Evolutionary conservation across 2,888 invertebrate species (phyloP), one percentile per base, ranked within the genome.

Genomic region (Ditylenchus weischeri): DNA sequence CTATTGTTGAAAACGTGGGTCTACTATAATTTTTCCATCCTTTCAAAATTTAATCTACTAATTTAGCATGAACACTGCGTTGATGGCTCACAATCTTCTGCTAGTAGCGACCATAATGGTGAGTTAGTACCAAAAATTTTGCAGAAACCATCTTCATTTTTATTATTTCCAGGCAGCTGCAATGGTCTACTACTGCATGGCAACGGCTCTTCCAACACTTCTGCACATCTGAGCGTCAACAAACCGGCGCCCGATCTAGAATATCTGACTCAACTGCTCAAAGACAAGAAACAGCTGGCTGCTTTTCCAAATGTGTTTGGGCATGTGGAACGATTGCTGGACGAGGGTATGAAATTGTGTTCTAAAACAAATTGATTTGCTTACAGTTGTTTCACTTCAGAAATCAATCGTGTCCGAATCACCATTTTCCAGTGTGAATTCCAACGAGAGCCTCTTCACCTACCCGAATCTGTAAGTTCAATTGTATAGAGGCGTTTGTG

Each of bases 291-390:
- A 88, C 95, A 96, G 88, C 89, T 98, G 86, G 93, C 93, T 84
- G 95, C 95, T 85, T 94, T 98, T 88, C 96, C 96, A 82, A 95
- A 94, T 89, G 92, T 96, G 86, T 98, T 98, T 88, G 90, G 93
- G 87, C 96, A 98, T 88, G 90, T 95, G 86, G 96, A 98, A 87
- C 90, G 96, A 86, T 90, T 98, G 84, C 88, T 98, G 85, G 98
- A 98, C 86, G 96, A 98, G 90, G 96, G 96, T 98, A 62, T 38
- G 64, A 89, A 87, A 87, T 84, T 75, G n/a, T 75, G n/a, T 35
- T 21, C 29, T 66, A 29, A 18, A 13, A 11, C 19, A 15, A 38
- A 67, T 29, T 11, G 21, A 29, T 29, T 29, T 29, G 3, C 5
- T 29, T 29, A 29, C 29, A 29, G 29, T 29, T 29, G 29, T 29